A percentile compares a stretch with the other conserved stretches of the same genome.
Evolutionary conservation across 2,797 vertebrate species (phyloP).

Genomic region (Anisognathus igniventris): DNA sequence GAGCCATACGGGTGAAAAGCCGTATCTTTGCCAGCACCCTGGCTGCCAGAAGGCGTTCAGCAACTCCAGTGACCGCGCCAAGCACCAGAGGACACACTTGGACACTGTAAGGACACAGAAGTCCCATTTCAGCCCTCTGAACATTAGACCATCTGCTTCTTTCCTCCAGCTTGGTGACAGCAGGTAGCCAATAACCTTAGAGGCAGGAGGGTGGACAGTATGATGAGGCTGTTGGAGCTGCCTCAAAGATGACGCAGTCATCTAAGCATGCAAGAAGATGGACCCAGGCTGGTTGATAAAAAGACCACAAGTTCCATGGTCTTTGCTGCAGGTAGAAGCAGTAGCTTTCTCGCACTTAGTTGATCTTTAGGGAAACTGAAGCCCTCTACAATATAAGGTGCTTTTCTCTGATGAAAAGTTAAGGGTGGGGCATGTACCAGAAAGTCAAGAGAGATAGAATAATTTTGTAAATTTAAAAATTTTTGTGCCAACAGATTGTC

Average conservation of each 20-base stretch:
- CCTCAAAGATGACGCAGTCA: background rate
- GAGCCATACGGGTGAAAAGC: conserved; percentile 96
- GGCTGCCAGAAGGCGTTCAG: conserved; percentile 97
- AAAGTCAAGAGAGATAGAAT: background rate
- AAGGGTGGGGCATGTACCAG: background rate
- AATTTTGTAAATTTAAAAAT: background rate
- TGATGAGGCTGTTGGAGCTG: background rate
- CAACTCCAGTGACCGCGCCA: conserved; percentile 97
- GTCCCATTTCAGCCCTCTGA: background rate
- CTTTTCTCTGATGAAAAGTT: background rate
- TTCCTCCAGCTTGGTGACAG: background rate
- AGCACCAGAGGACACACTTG: conserved; percentile 96
- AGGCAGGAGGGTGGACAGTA: background rate
- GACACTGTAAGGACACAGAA: conserved; percentile 86
- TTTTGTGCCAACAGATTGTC: background rate
- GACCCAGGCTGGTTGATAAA: background rate
- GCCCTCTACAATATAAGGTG: rapidly evolving
- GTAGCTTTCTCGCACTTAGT: background rate
- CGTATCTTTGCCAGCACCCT: conserved; percentile 90
- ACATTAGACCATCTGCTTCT: background rate
- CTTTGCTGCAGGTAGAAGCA: background rate
- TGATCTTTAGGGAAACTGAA: background rate
- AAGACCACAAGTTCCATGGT: background rate
- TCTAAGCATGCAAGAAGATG: background rate
- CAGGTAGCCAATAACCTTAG: background rate